Conservation (phyloP, 2,113 vertebrate genomes). For the Dasyurus viverrinus region DNA sequence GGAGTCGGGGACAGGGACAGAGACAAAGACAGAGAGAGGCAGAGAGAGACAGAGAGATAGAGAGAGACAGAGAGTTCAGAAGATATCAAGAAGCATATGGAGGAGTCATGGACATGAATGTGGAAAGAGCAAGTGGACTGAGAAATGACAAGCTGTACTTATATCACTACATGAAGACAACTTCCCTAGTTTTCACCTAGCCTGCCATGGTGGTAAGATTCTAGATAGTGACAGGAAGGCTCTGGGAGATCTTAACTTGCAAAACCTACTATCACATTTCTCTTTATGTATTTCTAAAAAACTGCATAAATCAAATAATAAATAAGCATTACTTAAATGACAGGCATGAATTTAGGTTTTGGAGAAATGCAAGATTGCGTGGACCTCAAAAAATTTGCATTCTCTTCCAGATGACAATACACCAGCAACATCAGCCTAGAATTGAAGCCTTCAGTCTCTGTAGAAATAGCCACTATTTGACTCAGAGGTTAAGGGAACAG, state of each 20-base stretch:
- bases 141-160: background rate
- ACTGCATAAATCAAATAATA: background rate
- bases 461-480: background rate
- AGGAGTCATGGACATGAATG: background rate
- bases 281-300: background rate
- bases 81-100: background rate
- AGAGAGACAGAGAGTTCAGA: background rate
- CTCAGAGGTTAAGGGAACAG: background rate
- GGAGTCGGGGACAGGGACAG: too few species aligned
- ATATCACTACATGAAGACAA: background rate
- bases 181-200: background rate
- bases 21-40: too few species aligned
- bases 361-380: background rate
- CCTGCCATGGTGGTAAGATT: background rate
- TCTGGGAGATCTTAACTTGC: background rate
- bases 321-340: background rate
- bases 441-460: background rate
- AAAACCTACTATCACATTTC: background rate
- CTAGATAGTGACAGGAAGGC: background rate
- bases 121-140: background rate
- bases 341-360: background rate
- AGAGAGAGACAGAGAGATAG: too few species aligned
- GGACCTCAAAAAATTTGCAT: background rate
- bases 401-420: background rate
- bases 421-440: background rate